phyloP scores from a whole-genome alignment of 1,140 invertebrate genomes.

The Aphaenogaster rudis region DNA sequence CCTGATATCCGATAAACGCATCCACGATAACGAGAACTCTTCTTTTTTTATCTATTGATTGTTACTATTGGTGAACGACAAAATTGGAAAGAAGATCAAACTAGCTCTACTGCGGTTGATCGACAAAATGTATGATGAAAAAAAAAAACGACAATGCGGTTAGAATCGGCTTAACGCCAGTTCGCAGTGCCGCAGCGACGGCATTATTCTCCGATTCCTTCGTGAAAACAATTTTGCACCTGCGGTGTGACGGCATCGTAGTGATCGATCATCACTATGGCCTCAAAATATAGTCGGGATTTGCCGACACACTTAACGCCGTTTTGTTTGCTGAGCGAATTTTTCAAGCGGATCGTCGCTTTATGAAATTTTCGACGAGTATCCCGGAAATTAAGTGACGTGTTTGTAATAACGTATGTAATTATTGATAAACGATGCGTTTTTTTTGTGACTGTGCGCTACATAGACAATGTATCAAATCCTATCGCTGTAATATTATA shows the following conservation, averaged over 20 bases:
- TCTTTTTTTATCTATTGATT: constrained; percentile 19
- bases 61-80: constrained; percentile 13
- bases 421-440: constrained; percentile 5
- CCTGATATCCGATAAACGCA: background rate
- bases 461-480: background rate
- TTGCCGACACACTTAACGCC: constrained; percentile 20
- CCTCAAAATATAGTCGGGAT: constrained; percentile 43
- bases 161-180: constrained; percentile 55
- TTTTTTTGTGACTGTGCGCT: background rate
- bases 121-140: constrained; percentile 43
- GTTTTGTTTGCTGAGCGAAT: constrained; percentile 21
- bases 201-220: constrained; percentile 49
- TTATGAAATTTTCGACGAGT: background rate
- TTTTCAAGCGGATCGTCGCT: constrained; percentile 19
- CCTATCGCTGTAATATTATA: background rate
- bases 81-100: constrained; percentile 53
- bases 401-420: constrained; percentile 7
- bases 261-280: constrained; percentile 51
- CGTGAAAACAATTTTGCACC: constrained; percentile 53
- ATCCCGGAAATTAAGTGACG: constrained; percentile 11
- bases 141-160: constrained; percentile 54
- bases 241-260: constrained; percentile 23
- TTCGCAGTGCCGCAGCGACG: constrained; percentile 4
- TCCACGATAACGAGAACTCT: background rate
- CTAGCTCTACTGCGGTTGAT: constrained; percentile 27